These are phyloP conservation scores for Probaryconus sp. DNA, from an alignment of 1,140 invertebrate species.

Conservation along the genomic window DNA sequence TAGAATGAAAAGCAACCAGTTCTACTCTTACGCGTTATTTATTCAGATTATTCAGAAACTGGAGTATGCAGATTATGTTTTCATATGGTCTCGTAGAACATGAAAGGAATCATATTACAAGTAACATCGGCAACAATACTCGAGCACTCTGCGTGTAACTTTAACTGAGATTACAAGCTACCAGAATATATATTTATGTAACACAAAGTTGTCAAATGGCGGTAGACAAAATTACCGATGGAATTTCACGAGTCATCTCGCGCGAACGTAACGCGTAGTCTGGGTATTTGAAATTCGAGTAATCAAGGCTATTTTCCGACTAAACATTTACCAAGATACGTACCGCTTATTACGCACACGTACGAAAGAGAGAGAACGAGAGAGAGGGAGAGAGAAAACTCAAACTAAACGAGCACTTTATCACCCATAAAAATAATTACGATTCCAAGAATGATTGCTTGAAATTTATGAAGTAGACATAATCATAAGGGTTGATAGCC, in stretches of 20 bases:
- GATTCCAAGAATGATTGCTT: slow-evolving; percentile 30
- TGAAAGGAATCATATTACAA: slow-evolving; percentile 49
- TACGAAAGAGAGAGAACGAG: too few species aligned
- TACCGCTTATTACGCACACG: slow-evolving; percentile 9
- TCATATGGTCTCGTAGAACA: slow-evolving; percentile 33
- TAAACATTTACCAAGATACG: slow-evolving; percentile 32
- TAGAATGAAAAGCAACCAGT: too few species aligned
- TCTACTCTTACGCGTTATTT: slow-evolving; percentile 16
- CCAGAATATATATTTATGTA: slow-evolving; percentile 24
- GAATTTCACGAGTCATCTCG: slow-evolving; percentile 52
- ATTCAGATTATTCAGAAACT: slow-evolving; percentile 7
- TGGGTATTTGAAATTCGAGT: slow-evolving; percentile 49
- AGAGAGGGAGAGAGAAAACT: not conserved
- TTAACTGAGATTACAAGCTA: slow-evolving; percentile 40
- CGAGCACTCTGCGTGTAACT: slow-evolving; percentile 33
- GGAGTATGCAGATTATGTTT: slow-evolving; percentile 46
- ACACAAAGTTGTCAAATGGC: slow-evolving; percentile 53
- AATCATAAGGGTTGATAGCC: slow-evolving; percentile 14
- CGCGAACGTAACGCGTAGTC: slow-evolving; percentile 25
- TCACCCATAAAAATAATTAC: slow-evolving; percentile 49
- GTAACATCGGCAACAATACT: slow-evolving; percentile 30
- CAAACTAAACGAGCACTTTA: slow-evolving; percentile 22
- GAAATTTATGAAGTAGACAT: slow-evolving; percentile 12
- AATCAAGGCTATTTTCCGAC: slow-evolving; percentile 42
- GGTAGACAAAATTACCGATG: slow-evolving; percentile 52